Conservation (phyloP, 2,797 vertebrate genomes). For the Ciconia nigra region DNA sequence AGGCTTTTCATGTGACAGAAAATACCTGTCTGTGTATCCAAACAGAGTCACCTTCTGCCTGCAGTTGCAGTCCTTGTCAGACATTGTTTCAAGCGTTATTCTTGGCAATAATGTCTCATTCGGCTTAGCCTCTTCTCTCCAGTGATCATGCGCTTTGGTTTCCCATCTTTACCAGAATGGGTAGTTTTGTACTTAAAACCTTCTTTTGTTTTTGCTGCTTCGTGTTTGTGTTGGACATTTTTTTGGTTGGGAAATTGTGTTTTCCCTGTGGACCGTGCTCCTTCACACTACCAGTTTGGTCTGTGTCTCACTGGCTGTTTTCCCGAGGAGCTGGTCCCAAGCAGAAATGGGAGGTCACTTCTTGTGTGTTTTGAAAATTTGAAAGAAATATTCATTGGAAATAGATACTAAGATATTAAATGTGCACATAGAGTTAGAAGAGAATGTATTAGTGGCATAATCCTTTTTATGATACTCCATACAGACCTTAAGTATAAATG, state of each 20-base stretch:
- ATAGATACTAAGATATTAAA: not conserved
- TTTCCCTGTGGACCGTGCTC: not conserved
- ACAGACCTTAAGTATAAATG: not conserved
- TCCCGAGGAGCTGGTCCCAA: not conserved
- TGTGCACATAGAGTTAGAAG: not conserved
- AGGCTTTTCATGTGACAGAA: not conserved
- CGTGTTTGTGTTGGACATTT: not conserved
- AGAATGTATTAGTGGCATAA: not conserved
- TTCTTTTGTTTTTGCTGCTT: not conserved
- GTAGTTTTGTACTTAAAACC: not conserved
- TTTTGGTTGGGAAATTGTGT: not conserved
- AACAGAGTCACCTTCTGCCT: not conserved
- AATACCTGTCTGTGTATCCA: not conserved
- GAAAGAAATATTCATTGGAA: not conserved
- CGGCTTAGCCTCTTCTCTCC: not conserved
- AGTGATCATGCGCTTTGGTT: not conserved
- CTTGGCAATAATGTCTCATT: not conserved
- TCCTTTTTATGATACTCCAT: not conserved
- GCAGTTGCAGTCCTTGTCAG: not conserved
- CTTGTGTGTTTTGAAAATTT: not conserved
- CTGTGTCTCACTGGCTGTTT: not conserved
- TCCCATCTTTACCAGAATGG: not conserved
- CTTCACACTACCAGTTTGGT: not conserved
- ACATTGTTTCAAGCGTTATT: rapidly evolving
- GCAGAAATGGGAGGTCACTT: not conserved